Evolutionary conservation across 2,797 vertebrate species (phyloP), one percentile per base, ranked within the genome.

Genomic region (Acanthis flammea): DNA sequence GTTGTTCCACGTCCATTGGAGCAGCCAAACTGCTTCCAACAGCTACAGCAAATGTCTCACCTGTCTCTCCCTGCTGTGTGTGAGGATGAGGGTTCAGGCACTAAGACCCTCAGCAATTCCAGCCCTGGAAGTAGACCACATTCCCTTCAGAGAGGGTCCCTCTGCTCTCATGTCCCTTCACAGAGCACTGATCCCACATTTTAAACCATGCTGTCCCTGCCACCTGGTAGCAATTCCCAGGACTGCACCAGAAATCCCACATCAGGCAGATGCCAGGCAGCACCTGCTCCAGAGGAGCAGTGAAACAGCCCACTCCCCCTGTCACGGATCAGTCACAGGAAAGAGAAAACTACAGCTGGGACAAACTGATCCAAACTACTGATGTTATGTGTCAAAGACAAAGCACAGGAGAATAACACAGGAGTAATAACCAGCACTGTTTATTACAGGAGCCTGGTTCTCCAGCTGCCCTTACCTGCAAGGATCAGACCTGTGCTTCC

Each of bases 171-270:
- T 19, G 27, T 48, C 31, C 23, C 19, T 44, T 51, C 44, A 44
- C 16, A 37, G 23, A 63, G 31, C 42, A 50, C 42, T 1, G 9
- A 44, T 51, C 12, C 35, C 11, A 12, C 0, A 0, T 42, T 81
- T 88, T 74, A 58, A 88, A 9, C 35, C 7, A 4, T 35, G 30
- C 19, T 47, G n/a, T 58, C 57, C 17, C 8, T 27, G 24, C 42
- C 4, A 1, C 7, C 7, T 63, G 47, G 30, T 42, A 79, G 63
- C n/a, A 27, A 14, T 71, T 72, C n/a, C 51, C 39, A 86, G 66
- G 48, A 22, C 50, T 47, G 50, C 25, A 48, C 19, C n/a, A 63
- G 41, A 27, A 83, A 14, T 28, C 24, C 23, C 66, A 15, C 41
- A 6, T 33, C 3, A 77, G 35, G 28, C 6, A 53, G 60, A 35